Base-by-base conservation (phyloP, 2,113 vertebrate genomes). In the Hystrix brachyura region DNA sequence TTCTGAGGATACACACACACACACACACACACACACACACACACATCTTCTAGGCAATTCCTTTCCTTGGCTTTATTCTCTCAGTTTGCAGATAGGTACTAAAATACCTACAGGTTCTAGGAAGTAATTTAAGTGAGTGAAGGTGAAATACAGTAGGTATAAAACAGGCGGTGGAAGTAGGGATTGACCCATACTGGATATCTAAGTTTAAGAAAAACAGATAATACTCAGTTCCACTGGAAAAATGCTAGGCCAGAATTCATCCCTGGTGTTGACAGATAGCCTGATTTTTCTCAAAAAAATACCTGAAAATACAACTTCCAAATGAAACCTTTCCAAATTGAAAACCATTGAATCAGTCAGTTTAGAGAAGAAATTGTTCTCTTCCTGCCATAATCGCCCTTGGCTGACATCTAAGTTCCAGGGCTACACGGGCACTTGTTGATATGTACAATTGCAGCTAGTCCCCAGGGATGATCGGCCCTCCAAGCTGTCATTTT, bases 251-350 rank as follows among this genome's bases (percentile, higher is more conserved):
- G 46, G 21, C 15, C 71, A 57, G 32, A 87, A 82, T 38, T 48
- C 72, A 1, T 2, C 13, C 27, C 29, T 78, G 19, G 51, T n/a
- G 23, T 60, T 94, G 23, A 71, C n/a, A 80, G 60, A 74, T 53
- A 53, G 87, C 95, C 59, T 86, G 21, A 80, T 51, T 60, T 95
- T 83, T 89, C 69, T 2, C 62, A 94, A 32, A 62, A 27, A 78
- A 86, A 19, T 38, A 38, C 38, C 38, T 76, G 7, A 21, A 90
- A 78, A 92, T 32, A 53, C 0, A 93, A 53, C 6, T 60, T 89
- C 85, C 46, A 90, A 90, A n/a, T 89, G 59, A 90, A 87, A 95
- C 72, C n/a, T 62, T 46, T 17, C 32, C 51, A 80, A 32, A 74
- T 0, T 81, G 32, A 76, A 76, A 67, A 55, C 57, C 25, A 12